These are phyloP conservation scores for Microcaecilia unicolor DNA, from an alignment of 2,797 vertebrate genomes.

Conservation along the genomic window DNA sequence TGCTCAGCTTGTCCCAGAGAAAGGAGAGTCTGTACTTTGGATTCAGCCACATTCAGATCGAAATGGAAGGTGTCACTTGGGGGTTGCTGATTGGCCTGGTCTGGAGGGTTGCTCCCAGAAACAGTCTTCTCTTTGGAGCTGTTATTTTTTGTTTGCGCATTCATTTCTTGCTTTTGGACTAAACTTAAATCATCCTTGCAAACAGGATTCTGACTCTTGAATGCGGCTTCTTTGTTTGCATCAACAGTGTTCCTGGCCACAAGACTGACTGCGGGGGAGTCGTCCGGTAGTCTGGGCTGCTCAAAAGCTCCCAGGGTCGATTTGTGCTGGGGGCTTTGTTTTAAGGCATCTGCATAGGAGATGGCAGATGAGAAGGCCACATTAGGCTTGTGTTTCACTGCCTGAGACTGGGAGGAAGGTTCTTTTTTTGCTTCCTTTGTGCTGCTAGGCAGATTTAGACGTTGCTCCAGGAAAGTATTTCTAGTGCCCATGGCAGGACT, in stretches of 20 bases:
- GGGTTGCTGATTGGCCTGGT: background rate
- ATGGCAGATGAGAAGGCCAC: conserved; percentile 7
- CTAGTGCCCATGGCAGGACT: conserved; percentile 1
- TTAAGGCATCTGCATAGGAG: conserved; percentile 33
- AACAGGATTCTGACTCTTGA: background rate
- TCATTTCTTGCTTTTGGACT: background rate
- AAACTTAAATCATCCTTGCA: background rate
- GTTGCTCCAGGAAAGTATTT: conserved; percentile 13
- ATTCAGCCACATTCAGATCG: background rate
- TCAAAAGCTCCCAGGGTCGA: fast-evolving
- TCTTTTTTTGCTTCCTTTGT: too few species aligned
- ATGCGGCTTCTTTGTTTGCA: too few species aligned
- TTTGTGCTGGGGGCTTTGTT: conserved; percentile 18
- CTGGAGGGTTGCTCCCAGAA: background rate
- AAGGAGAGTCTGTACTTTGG: background rate
- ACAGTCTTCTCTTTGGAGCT: background rate
- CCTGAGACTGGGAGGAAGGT: too few species aligned
- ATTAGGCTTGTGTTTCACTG: background rate
- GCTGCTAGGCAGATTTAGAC: too few species aligned
- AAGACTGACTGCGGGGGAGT: too few species aligned
- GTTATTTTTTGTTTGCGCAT: background rate
- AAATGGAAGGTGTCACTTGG: background rate
- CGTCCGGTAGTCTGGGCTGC: background rate
- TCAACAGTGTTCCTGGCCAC: too few species aligned
- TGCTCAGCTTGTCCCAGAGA: background rate